A percentile compares a stretch with the other conserved stretches of the same genome.
These are phyloP conservation scores for Phataginus tetradactyla DNA, from an alignment of 2,797 vertebrate genomes.

Conservation along the genomic window DNA sequence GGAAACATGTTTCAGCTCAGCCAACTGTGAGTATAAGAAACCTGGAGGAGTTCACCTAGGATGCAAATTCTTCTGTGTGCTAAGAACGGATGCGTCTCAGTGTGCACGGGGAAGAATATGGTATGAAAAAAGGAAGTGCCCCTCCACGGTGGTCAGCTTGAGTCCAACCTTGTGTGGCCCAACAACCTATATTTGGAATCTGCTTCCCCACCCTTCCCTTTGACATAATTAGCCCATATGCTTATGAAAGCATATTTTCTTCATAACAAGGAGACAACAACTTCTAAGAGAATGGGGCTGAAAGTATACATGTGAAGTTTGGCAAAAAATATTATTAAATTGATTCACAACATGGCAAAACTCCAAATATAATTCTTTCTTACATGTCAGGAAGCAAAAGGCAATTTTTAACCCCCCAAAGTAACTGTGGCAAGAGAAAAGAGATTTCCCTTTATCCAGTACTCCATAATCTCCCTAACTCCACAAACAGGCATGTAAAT, in stretches of 20 bases:
- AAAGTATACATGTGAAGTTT: background rate
- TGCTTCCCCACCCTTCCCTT: background rate
- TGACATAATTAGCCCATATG: background rate
- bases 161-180: background rate
- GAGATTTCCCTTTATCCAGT: background rate
- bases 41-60: background rate
- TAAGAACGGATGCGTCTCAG: background rate
- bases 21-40: background rate
- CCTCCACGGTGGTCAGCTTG: fast-evolving
- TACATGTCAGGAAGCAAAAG: background rate
- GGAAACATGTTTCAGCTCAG: background rate
- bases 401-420: background rate
- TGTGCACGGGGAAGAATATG: background rate
- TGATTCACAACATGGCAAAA: background rate
- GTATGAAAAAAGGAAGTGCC: background rate
- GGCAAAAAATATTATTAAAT: background rate
- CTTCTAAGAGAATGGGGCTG: background rate
- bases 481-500: background rate
- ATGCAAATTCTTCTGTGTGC: background rate
- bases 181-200: background rate
- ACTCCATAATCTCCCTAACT: no score
- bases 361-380: background rate
- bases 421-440: slow-evolving; percentile 12
- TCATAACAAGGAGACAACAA: background rate
- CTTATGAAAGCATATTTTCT: background rate